Evolutionary conservation across 2,888 invertebrate species (phyloP).

Genomic region (Limnephilus auricula): DNA sequence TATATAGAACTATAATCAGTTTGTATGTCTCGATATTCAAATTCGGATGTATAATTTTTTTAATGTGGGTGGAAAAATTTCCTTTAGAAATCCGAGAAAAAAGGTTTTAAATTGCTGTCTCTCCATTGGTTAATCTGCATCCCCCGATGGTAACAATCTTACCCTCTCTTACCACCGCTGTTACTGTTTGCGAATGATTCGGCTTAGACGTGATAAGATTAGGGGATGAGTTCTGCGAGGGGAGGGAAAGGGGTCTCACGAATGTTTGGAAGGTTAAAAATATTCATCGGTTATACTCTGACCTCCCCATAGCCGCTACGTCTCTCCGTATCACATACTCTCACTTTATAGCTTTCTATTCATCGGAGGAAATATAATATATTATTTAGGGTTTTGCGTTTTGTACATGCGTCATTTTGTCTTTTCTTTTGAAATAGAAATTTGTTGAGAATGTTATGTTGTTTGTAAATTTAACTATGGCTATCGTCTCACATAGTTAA

Average conservation of each 20-base stretch:
- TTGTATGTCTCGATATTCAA: too few species aligned
- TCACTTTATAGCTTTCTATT: not conserved
- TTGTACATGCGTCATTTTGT: not conserved
- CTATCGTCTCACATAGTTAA: too few species aligned
- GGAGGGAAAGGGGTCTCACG: not conserved
- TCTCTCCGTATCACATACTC: not conserved
- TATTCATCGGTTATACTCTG: not conserved
- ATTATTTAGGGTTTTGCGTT: not conserved
- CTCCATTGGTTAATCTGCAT: not conserved
- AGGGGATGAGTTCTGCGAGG: not conserved
- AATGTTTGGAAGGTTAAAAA: not conserved
- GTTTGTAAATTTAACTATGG: too few species aligned
- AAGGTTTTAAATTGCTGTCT: too few species aligned
- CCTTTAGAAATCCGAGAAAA: too few species aligned
- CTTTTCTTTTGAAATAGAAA: too few species aligned
- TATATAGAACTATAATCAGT: too few species aligned
- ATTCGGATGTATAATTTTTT: too few species aligned
- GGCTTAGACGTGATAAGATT: not conserved
- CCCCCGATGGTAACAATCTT: not conserved
- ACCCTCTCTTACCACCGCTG: not conserved
- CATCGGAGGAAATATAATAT: not conserved
- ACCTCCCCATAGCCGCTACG: not conserved
- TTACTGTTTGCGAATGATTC: not conserved
- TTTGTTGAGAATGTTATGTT: too few species aligned
- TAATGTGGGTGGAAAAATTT: too few species aligned